Conservation (phyloP, 2,888 invertebrate species). For the Deilephila elpenor region DNA sequence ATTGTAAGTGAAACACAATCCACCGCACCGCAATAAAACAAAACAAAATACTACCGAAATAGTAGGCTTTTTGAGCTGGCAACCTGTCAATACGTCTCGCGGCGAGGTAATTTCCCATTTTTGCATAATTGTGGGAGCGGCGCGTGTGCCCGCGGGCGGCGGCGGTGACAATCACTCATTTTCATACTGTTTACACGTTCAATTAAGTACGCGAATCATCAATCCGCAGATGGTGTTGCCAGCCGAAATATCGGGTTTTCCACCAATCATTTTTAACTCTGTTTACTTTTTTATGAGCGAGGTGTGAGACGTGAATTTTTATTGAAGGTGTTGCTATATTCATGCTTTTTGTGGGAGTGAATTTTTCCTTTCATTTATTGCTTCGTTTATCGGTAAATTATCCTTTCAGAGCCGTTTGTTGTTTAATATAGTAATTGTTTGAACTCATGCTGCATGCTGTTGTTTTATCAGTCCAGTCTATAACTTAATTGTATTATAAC, state of each 20-base stretch:
- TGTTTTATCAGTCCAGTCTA: no score
- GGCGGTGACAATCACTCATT: conserved; percentile 63
- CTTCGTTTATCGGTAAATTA: neutral
- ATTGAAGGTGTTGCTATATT: conserved; percentile 6
- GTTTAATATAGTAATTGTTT: no score
- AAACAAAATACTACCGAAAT: conserved; percentile 6
- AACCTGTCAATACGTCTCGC: conserved; percentile 31
- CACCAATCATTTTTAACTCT: conserved; percentile 16
- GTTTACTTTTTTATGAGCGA: conserved; percentile 7
- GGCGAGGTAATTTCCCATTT: conserved; percentile 67
- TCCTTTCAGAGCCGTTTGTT: neutral
- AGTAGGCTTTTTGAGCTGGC: conserved; percentile 33
- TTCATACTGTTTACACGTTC: conserved; percentile 44
- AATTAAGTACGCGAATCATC: conserved; percentile 48
- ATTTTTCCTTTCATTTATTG: neutral
- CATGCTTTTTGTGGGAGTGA: neutral
- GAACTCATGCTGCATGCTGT: no score
- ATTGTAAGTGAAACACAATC: neutral
- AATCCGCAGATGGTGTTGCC: conserved; percentile 30
- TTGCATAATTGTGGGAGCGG: conserved; percentile 75
- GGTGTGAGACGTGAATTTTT: conserved; percentile 16
- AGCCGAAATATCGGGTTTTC: conserved; percentile 25
- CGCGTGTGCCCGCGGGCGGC: conserved; percentile 63
- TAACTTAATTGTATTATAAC: no score
- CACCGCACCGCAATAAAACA: neutral